phyloP scores from a whole-genome alignment of 2,797 vertebrate genomes.

The Cryptoprocta ferox region DNA sequence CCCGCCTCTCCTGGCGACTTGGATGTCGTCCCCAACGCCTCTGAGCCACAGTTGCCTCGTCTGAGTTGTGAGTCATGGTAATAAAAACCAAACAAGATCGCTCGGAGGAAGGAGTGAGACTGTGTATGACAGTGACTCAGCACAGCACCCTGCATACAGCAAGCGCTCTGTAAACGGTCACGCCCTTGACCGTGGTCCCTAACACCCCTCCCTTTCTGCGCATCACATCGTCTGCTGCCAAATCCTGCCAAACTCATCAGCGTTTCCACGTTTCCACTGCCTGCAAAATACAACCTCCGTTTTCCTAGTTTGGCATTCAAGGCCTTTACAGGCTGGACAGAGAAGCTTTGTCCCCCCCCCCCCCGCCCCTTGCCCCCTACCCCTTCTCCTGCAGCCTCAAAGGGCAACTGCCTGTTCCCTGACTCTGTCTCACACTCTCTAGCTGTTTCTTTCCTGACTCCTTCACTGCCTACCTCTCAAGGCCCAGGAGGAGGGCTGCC shows the following conservation, averaged over 20 bases:
- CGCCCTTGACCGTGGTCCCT: fast-evolving
- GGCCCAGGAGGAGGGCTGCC: not conserved
- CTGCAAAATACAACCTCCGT: not conserved
- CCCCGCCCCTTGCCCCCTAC: too few relatives aligned
- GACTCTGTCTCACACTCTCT: not conserved
- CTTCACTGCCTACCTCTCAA: not conserved
- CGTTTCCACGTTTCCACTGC: fast-evolving
- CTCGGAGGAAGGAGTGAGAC: not conserved
- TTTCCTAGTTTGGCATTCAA: not conserved
- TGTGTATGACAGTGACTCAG: fast-evolving
- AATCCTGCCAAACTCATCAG: not conserved
- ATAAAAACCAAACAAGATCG: not conserved
- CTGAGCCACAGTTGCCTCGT: not conserved
- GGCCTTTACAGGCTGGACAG: not conserved
- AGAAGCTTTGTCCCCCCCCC: not conserved
- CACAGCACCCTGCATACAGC: fast-evolving
- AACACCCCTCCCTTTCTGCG: not conserved
- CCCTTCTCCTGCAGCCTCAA: not conserved
- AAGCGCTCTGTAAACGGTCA: fast-evolving
- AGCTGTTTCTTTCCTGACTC: too few relatives aligned
- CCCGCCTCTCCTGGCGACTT: not conserved
- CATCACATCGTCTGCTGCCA: fast-evolving
- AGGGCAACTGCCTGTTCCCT: not conserved
- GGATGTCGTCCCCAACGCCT: fast-evolving
- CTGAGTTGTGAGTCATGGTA: not conserved